These are phyloP conservation scores for Machimus rusticus DNA, from an alignment of 2,888 invertebrate species.

Conservation along the genomic window DNA sequence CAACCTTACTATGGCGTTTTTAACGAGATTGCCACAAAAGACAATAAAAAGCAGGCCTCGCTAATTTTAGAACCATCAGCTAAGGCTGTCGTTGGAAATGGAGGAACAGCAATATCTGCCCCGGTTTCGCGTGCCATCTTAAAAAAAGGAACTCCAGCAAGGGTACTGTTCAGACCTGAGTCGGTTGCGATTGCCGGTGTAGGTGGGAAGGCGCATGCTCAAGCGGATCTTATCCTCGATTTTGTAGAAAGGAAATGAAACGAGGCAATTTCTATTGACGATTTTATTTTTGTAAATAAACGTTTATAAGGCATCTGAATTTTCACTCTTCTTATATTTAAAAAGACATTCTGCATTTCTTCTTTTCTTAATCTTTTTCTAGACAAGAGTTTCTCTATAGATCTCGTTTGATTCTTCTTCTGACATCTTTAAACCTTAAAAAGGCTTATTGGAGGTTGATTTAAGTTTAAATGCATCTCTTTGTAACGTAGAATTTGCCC, in stretches of 20 bases:
- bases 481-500: background rate
- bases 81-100: constrained; percentile 70
- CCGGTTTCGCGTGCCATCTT: constrained; percentile 74
- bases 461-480: background rate
- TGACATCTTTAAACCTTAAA: background rate
- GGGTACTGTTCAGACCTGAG: constrained; percentile 72
- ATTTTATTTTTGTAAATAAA: constrained; percentile 23
- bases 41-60: constrained; percentile 54
- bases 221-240: constrained; percentile 73
- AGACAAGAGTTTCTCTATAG: background rate
- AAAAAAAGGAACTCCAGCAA: constrained; percentile 68
- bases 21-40: background rate
- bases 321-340: background rate
- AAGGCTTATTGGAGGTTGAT: background rate
- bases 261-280: background rate
- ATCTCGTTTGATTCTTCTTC: background rate
- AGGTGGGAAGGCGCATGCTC: constrained; percentile 78
- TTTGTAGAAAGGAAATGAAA: constrained; percentile 52
- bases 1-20: constrained; percentile 54
- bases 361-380: background rate
- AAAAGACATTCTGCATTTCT: background rate
- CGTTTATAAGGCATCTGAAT: background rate
- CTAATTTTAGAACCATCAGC: constrained; percentile 72
- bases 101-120: constrained; percentile 74
- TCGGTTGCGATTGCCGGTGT: constrained; percentile 78